Evolutionary conservation across 2,888 invertebrate genomes (phyloP).

Genomic region (Agrochola circellaris): DNA sequence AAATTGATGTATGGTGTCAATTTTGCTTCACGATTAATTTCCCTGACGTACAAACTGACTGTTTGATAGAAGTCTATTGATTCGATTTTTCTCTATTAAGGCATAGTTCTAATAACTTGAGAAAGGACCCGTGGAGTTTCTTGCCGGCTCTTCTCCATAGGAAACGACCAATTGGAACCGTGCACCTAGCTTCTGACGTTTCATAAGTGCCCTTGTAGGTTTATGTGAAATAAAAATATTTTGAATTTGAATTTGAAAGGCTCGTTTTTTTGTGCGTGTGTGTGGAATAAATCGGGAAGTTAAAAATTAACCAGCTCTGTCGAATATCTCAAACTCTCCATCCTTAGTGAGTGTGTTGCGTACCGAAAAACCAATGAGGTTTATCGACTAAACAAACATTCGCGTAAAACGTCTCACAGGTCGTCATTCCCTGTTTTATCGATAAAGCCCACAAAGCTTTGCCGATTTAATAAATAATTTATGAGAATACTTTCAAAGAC

Average conservation of each 20-base stretch:
- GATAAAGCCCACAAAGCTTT: background rate
- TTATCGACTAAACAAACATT: constrained; percentile 13
- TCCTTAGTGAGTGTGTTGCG: background rate
- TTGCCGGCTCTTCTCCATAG: too few species aligned
- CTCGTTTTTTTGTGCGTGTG: too few species aligned
- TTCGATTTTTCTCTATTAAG: background rate
- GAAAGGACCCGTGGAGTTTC: too few species aligned
- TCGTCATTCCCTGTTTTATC: background rate
- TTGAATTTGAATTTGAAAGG: too few species aligned
- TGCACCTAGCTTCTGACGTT: too few species aligned
- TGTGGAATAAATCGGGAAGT: background rate
- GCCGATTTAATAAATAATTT: background rate
- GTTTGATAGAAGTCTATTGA: background rate
- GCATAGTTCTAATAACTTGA: background rate
- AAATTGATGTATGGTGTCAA: background rate
- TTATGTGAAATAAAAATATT: too few species aligned
- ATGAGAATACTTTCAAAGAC: background rate
- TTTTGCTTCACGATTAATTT: background rate
- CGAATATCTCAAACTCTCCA: background rate
- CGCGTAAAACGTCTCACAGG: background rate
- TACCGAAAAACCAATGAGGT: background rate
- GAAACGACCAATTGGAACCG: too few species aligned
- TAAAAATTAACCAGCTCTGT: background rate
- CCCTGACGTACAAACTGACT: background rate
- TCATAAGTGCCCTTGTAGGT: too few species aligned